These are phyloP conservation scores for Alouatta palliata DNA, from an alignment of 2,113 vertebrate genomes.

Conservation along the genomic window DNA sequence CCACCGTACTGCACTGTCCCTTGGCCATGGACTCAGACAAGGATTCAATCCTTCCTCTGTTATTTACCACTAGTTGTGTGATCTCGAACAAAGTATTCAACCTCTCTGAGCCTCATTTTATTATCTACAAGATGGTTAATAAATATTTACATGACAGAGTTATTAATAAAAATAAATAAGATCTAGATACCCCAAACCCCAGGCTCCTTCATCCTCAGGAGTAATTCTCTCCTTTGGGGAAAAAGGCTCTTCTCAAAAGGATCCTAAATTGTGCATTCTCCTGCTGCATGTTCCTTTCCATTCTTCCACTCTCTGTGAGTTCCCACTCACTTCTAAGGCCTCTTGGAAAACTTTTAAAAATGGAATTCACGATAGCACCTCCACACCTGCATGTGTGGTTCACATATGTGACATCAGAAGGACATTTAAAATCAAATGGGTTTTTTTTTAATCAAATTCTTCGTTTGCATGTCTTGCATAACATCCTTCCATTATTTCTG, in stretches of 20 bases:
- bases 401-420: background rate
- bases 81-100: background rate
- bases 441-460: constrained; percentile 5
- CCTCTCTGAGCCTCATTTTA: background rate
- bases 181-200: background rate
- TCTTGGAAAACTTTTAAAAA: background rate
- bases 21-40: background rate
- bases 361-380: background rate
- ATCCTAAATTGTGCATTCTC: background rate
- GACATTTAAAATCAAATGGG: background rate
- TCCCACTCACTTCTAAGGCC: background rate
- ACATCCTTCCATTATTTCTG: background rate
- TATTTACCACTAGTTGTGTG: background rate
- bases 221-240: background rate
- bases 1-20: background rate
- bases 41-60: background rate
- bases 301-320: background rate
- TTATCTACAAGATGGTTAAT: background rate
- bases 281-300: background rate
- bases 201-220: background rate
- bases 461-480: background rate
- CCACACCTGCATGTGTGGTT: background rate
- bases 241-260: background rate
- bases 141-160: background rate
- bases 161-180: constrained; percentile 29